Evolutionary conservation across 2,113 vertebrate species (phyloP), one percentile per base, ranked within the genome.

Genomic region (Geococcyx californianus): DNA sequence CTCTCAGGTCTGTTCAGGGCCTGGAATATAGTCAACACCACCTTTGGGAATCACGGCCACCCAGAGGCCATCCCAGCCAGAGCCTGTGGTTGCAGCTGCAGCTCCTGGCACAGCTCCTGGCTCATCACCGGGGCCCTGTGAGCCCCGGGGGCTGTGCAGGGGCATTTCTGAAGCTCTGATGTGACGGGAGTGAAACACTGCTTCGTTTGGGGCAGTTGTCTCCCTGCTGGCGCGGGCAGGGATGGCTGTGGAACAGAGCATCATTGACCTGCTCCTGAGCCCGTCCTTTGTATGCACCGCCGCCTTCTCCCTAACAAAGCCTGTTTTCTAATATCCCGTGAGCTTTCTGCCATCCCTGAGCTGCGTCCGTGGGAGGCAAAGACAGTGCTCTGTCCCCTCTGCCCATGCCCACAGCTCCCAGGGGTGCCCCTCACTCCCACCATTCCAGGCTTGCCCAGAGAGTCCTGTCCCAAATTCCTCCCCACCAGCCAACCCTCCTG

Each of bases 241-340:
- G 64, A 38, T 18, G 21, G 73, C 62, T 63, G 34, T 9, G 88
- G 79, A 85, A 38, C 70, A 85, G 91, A 93, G 54, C 82, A 83
- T 73, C 87, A 58, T 33, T 44, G 40, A 87, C 75, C 62, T 0
- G 0, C 45, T 86, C 83, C 52, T 20, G 14, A 95, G 87, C 84
- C 72, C 0, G 0, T 38, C 51, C 76, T 93, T 80, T 79, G 83
- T 75, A 6, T 10, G 25, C 0, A 0, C 58, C 1, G 11, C 49
- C 1, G 68, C 75, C 67, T 64, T 51, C 86, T 51, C 89, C 49
- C 64, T 55, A 56, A 88, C 93, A 95, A 94, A 95, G 83, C 63
- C 79, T 20, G 18, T 77, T 73, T 77, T 68, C 75, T 76, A 1
- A 44, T 19, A 40, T 5, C 44, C 73, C 79, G n/a, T 2, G 8